Evolutionary conservation across 1,140 invertebrate genomes (phyloP).

Genomic region (Drosophila sechellia): DNA sequence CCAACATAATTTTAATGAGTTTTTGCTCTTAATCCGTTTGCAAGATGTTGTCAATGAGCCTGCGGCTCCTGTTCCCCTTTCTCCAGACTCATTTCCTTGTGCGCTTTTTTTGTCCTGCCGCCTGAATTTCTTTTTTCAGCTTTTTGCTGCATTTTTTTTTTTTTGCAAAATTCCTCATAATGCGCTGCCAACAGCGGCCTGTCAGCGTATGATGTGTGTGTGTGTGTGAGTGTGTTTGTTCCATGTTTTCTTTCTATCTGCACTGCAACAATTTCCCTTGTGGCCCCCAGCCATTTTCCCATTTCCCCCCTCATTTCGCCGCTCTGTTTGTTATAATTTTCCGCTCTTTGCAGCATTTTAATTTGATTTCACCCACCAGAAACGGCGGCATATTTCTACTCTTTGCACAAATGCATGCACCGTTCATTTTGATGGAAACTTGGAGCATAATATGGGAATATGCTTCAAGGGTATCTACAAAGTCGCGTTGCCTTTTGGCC

Average conservation of each 20-base stretch:
- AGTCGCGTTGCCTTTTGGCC: background rate
- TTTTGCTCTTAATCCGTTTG: slow-evolving; percentile 79
- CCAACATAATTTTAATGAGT: slow-evolving; percentile 81
- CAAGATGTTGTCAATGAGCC: slow-evolving; percentile 79
- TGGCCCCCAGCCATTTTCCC: slow-evolving; percentile 57
- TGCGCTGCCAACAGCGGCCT: slow-evolving; percentile 56
- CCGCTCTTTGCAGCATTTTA: slow-evolving; percentile 77
- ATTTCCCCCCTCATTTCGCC: slow-evolving; percentile 10
- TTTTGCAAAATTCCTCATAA: slow-evolving; percentile 59
- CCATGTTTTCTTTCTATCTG: slow-evolving; percentile 75
- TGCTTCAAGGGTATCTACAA: background rate
- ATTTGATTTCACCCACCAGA: slow-evolving; percentile 63
- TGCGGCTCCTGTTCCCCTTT: slow-evolving; percentile 46
- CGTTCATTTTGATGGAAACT: background rate
- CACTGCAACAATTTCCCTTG: slow-evolving; percentile 76
- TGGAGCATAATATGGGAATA: background rate
- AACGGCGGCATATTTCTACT: slow-evolving; percentile 13
- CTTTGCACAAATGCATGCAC: background rate
- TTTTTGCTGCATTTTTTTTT: slow-evolving; percentile 6
- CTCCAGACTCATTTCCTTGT: slow-evolving; percentile 1
- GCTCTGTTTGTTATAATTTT: slow-evolving; percentile 75
- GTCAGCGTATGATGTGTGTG: slow-evolving; percentile 36
- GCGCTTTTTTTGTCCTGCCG: slow-evolving; percentile 32
- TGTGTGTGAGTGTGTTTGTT: slow-evolving; percentile 7
- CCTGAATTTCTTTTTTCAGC: slow-evolving; percentile 1